Conservation (phyloP, 2,797 vertebrate genomes). For the Pseudochromis fuscus region DNA sequence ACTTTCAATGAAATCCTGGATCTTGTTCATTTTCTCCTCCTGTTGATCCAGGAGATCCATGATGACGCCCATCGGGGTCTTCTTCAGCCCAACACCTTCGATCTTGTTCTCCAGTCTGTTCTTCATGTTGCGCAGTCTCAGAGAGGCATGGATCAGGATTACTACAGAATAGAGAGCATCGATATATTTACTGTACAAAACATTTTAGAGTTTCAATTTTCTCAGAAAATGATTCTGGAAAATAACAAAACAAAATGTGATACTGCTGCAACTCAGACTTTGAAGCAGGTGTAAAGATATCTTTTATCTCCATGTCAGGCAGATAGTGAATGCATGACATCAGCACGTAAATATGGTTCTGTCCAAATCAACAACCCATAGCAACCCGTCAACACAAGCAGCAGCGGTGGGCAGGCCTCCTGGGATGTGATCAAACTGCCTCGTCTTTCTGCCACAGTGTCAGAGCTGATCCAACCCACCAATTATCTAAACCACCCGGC, state of each 20-base stretch:
- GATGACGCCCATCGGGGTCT: constrained; percentile 95
- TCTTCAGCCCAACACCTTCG: constrained; percentile 94
- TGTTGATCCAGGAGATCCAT: constrained; percentile 96
- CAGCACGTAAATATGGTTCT: constrained; percentile 72
- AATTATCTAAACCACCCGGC: constrained; percentile 53
- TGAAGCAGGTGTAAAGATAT: constrained; percentile 35
- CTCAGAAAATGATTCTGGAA: neutral
- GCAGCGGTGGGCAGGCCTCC: constrained; percentile 48
- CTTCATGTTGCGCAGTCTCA: constrained; percentile 96
- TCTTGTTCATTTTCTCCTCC: constrained; percentile 92
- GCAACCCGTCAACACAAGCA: constrained; percentile 77
- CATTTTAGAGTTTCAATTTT: neutral
- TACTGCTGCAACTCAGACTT: constrained; percentile 26
- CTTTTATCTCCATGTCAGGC: constrained; percentile 62
- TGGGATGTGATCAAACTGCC: constrained; percentile 58
- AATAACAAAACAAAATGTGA: constrained; percentile 44
- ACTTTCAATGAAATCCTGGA: constrained; percentile 92
- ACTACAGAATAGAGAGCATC: constrained; percentile 78
- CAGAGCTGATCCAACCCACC: constrained; percentile 44
- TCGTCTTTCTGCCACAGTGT: constrained; percentile 35
- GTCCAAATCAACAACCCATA: constrained; percentile 71
- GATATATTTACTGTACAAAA: neutral
- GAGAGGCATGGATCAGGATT: constrained; percentile 94
- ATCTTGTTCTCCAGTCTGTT: constrained; percentile 98
- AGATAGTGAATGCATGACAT: constrained; percentile 75